Percentiles rank a stretch among this genome's conserved stretches.
These are phyloP conservation scores for Branchipolynoe longqiensis DNA, from an alignment of 2,888 invertebrate species.

Conservation along the genomic window DNA sequence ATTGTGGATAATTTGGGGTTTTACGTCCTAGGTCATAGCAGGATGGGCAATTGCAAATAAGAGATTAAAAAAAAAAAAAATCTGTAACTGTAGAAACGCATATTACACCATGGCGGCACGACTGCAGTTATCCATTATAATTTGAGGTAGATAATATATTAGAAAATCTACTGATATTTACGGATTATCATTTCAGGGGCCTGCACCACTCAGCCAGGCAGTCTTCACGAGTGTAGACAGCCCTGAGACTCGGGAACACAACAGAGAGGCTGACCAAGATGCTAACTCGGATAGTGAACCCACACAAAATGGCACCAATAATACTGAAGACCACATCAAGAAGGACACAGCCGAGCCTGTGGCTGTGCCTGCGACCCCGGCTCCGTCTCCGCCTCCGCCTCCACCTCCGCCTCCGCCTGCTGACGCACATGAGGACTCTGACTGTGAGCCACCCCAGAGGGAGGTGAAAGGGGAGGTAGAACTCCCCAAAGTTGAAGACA, in stretches of 20 bases:
- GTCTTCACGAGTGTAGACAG: slow-evolving; percentile 30
- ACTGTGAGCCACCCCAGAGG: slow-evolving; percentile 40
- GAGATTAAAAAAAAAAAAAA: too few species aligned
- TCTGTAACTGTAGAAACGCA: too few species aligned
- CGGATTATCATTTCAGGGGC: slow-evolving; percentile 19
- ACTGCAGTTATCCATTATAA: too few species aligned
- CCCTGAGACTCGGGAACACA: slow-evolving; percentile 23
- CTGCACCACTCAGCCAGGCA: slow-evolving; percentile 6
- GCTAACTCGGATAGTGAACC: slow-evolving; percentile 1
- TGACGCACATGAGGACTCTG: slow-evolving; percentile 31
- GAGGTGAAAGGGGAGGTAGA: neutral
- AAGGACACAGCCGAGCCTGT: slow-evolving; percentile 27
- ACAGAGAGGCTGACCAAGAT: slow-evolving; percentile 41
- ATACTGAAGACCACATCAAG: neutral
- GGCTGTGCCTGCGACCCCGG: too few species aligned
- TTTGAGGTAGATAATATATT: too few species aligned
- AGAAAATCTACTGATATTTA: too few species aligned
- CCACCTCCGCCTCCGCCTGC: too few species aligned
- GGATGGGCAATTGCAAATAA: too few species aligned
- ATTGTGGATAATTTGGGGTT: too few species aligned
- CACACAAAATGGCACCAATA: neutral
- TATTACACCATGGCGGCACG: too few species aligned
- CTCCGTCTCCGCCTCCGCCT: too few species aligned
- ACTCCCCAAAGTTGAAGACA: slow-evolving; percentile 2
- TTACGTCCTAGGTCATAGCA: too few species aligned